These are phyloP conservation scores for Premnoplex brunnescens DNA, from an alignment of 2,797 vertebrate genomes.

Conservation along the genomic window DNA sequence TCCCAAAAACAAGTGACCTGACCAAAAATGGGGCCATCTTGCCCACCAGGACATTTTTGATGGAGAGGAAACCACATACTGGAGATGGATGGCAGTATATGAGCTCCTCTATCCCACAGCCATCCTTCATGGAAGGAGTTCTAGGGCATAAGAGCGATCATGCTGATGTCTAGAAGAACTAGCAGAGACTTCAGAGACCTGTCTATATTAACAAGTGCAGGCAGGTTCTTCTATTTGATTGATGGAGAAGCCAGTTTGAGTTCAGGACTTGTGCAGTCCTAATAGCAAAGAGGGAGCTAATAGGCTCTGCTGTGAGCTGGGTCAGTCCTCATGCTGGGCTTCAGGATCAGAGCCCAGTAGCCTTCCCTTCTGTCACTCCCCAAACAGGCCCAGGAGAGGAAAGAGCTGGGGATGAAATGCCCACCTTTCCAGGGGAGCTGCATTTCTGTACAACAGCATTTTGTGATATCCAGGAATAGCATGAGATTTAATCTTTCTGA, in stretches of 20 bases:
- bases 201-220: not conserved
- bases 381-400: not conserved
- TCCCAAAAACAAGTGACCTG: not conserved
- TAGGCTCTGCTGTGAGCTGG: not conserved
- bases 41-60: not conserved
- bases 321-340: not conserved
- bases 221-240: not conserved
- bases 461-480: not conserved
- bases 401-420: fast-evolving
- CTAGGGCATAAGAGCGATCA: not conserved
- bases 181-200: not conserved
- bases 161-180: fast-evolving
- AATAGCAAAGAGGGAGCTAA: not conserved
- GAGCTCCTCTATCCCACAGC: not conserved
- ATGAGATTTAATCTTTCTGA: not conserved
- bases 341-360: not conserved
- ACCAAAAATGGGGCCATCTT: not conserved
- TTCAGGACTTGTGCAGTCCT: not conserved
- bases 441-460: fast-evolving
- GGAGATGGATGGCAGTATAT: not conserved
- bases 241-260: not conserved
- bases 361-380: fast-evolving
- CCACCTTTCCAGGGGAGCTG: not conserved
- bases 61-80: not conserved
- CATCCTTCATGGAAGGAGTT: not conserved